phyloP scores from a whole-genome alignment of 1,140 invertebrate genomes.

The Zaprionus camerounensis region DNA sequence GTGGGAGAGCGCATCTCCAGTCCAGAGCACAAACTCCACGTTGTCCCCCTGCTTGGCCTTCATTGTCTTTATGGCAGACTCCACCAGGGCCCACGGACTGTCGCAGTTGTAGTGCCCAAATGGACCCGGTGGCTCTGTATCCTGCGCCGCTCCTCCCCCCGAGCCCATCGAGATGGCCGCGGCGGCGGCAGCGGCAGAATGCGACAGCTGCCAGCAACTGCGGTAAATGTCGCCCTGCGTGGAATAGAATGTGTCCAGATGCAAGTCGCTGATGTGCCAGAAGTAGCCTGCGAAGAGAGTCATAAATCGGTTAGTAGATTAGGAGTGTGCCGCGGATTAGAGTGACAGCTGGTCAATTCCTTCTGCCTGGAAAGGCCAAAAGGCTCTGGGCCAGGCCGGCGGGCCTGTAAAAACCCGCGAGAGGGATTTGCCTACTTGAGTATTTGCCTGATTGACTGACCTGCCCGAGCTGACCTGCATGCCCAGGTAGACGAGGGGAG shows the following conservation, averaged over 20 bases:
- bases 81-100: conserved; percentile 92
- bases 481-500: neutral
- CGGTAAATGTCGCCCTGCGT: conserved; percentile 87
- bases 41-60: conserved; percentile 90
- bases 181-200: conserved; percentile 30
- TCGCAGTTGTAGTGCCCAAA: conserved; percentile 95
- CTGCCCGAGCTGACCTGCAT: conserved; percentile 10
- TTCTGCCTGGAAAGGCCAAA: conserved; percentile 55
- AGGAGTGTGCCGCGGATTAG: conserved; percentile 16
- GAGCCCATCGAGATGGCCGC: neutral
- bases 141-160: conserved; percentile 40
- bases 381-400: conserved; percentile 45
- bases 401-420: conserved; percentile 31
- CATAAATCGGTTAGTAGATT: neutral
- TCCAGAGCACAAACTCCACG: conserved; percentile 96
- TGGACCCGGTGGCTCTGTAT: conserved; percentile 85
- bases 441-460: conserved; percentile 35
- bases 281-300: conserved; percentile 90
- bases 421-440: conserved; percentile 29
- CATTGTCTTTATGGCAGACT: conserved; percentile 94
- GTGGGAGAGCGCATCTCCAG: conserved; percentile 90
- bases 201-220: conserved; percentile 85
- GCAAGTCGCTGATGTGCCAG: conserved; percentile 96
- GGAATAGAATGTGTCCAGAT: conserved; percentile 93
- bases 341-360: conserved; percentile 52